phyloP scores from a whole-genome alignment of 2,113 vertebrate genomes.

The Podarcis cretensis region DNA sequence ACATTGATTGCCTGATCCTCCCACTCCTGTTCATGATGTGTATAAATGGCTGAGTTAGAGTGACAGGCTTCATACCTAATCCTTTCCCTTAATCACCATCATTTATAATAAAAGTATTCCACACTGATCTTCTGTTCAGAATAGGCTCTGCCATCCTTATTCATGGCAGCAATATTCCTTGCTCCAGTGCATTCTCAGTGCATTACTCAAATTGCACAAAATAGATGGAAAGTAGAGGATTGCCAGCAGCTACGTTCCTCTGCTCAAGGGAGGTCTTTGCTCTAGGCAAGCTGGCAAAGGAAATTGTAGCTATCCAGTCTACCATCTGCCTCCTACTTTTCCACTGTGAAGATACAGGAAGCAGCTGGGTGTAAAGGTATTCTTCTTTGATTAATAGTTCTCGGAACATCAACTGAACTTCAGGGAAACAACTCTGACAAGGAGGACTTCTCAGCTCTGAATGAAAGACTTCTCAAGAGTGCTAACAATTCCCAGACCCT shows the following conservation, averaged over 20 bases:
- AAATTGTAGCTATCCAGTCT: neutral
- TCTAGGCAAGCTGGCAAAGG: neutral
- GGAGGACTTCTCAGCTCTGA: neutral
- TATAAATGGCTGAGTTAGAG: slow-evolving; percentile 23
- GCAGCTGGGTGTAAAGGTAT: neutral
- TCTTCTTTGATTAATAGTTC: neutral
- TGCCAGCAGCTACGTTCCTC: neutral
- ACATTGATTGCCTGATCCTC: slow-evolving; percentile 22
- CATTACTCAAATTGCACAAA: neutral
- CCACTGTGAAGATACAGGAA: neutral
- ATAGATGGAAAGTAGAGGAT: slow-evolving; percentile 1
- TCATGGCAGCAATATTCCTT: slow-evolving; percentile 6
- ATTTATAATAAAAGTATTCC: slow-evolving; percentile 16
- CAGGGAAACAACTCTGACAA: neutral
- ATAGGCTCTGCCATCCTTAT: neutral
- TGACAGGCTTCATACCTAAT: slow-evolving; percentile 29
- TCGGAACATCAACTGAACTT: neutral
- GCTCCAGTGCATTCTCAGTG: neutral
- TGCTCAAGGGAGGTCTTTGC: neutral
- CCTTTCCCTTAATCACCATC: neutral
- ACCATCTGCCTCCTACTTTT: neutral
- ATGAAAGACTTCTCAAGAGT: neutral
- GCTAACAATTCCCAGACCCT: neutral
- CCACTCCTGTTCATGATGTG: slow-evolving; percentile 6
- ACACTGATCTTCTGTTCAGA: neutral